Conservation (phyloP, 2,888 invertebrate genomes). For the Colletes collaris region DNA sequence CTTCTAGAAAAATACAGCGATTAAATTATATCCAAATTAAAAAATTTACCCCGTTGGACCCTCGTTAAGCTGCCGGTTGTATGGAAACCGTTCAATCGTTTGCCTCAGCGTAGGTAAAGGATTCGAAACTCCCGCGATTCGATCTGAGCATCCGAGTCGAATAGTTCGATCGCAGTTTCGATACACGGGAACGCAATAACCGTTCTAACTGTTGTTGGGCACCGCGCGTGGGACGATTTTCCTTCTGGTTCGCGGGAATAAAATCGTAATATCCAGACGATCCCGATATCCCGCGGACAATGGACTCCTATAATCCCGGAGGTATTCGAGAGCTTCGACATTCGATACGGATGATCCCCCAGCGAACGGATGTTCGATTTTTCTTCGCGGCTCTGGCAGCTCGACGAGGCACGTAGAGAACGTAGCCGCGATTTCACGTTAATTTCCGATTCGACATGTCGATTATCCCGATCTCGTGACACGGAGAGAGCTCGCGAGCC, state of each 20-base stretch:
- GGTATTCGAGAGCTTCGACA: slow-evolving; percentile 49
- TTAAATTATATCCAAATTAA: too few species aligned
- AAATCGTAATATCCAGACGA: slow-evolving; percentile 30
- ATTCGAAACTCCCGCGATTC: slow-evolving; percentile 8
- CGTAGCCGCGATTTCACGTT: slow-evolving; percentile 59
- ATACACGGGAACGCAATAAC: slow-evolving; percentile 26
- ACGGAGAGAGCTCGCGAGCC: slow-evolving; percentile 40
- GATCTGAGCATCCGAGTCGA: slow-evolving; percentile 5
- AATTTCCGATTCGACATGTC: slow-evolving; percentile 80
- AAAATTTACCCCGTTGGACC: too few species aligned
- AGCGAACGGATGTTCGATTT: slow-evolving; percentile 37
- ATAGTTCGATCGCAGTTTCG: slow-evolving; percentile 32
- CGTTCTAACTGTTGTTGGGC: slow-evolving; percentile 12
- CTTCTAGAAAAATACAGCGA: too few species aligned
- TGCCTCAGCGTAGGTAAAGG: not conserved
- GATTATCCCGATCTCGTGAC: slow-evolving; percentile 73
- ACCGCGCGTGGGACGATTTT: slow-evolving; percentile 17
- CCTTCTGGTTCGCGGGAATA: slow-evolving; percentile 16
- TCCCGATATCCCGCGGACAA: slow-evolving; percentile 35
- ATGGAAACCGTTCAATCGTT: slow-evolving; percentile 4
- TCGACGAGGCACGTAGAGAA: slow-evolving; percentile 3
- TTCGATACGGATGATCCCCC: slow-evolving; percentile 53
- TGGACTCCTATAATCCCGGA: slow-evolving; percentile 34
- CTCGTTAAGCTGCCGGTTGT: not conserved
- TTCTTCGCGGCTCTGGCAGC: slow-evolving; percentile 35